Evolutionary conservation across 2,888 invertebrate genomes (phyloP).

Genomic region (Nebria brevicollis): DNA sequence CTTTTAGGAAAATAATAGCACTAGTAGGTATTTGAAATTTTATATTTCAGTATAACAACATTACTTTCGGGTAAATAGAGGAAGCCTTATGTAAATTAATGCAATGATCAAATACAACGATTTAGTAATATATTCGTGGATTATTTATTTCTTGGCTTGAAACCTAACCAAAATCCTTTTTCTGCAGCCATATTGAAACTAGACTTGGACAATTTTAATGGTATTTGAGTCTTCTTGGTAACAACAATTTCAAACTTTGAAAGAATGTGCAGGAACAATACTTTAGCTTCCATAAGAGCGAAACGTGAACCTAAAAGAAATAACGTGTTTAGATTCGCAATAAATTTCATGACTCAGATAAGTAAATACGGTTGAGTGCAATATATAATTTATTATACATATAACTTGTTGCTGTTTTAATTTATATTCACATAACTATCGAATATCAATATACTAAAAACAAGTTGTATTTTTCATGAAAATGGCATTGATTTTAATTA

Average conservation of each 20-base stretch:
- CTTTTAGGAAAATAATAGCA: not conserved
- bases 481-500: too few species aligned
- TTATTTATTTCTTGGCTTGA: conserved; percentile 49
- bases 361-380: too few species aligned
- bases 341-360: not conserved
- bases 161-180: conserved; percentile 54
- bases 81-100: not conserved
- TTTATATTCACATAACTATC: too few species aligned
- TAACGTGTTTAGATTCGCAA: not conserved
- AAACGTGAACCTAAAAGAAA: conserved; percentile 52
- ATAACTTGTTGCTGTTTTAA: too few species aligned
- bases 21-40: not conserved
- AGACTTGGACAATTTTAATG: conserved; percentile 51
- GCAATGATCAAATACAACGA: not conserved
- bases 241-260: conserved; percentile 54
- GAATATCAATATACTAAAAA: too few species aligned
- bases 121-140: not conserved
- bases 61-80: not conserved
- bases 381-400: too few species aligned
- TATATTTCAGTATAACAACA: not conserved
- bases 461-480: too few species aligned
- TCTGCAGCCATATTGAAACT: conserved; percentile 50
- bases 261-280: conserved; percentile 52
- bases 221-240: conserved; percentile 52
- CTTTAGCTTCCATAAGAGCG: conserved; percentile 55